Evolutionary conservation across 2,888 invertebrate genomes (phyloP).

Genomic region (Beris chalybata): DNA sequence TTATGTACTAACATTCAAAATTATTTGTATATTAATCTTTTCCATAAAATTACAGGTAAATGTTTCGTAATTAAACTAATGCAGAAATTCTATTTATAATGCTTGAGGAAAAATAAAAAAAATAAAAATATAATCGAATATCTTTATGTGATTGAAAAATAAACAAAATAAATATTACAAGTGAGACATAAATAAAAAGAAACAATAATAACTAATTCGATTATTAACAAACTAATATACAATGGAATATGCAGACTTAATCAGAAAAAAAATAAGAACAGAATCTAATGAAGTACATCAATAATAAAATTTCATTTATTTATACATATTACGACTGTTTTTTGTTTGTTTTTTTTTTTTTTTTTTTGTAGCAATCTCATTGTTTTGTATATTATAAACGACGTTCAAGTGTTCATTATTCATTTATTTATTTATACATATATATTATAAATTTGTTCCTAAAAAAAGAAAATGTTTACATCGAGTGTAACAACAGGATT

Average conservation of each 20-base stretch:
- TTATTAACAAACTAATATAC: conserved; percentile 19
- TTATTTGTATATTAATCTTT: too few species aligned
- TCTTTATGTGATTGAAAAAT: too few species aligned
- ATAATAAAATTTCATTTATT: conserved; percentile 11
- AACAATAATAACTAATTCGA: conserved; percentile 14
- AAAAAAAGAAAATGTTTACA: conserved; percentile 13
- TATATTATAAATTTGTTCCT: conserved; percentile 12
- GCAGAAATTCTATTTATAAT: too few species aligned
- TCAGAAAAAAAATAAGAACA: conserved; percentile 4
- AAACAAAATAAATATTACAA: too few species aligned
- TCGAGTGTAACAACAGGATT: conserved; percentile 17
- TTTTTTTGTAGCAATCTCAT: background rate
- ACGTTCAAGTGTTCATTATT: conserved; percentile 1
- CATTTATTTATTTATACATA: conserved; percentile 9
- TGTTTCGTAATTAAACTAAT: too few species aligned
- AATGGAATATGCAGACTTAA: conserved; percentile 22
- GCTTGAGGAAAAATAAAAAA: too few species aligned
- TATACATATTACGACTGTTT: background rate
- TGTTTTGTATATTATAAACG: conserved; percentile 5
- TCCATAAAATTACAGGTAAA: too few species aligned
- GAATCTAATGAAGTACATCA: conserved; percentile 27
- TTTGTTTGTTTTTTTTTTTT: background rate
- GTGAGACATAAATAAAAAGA: conserved; percentile 16
- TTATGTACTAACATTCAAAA: too few species aligned
- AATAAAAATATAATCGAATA: too few species aligned